These are phyloP conservation scores for Orthosia gracilis DNA, from an alignment of 2,888 invertebrate species.

Conservation along the genomic window DNA sequence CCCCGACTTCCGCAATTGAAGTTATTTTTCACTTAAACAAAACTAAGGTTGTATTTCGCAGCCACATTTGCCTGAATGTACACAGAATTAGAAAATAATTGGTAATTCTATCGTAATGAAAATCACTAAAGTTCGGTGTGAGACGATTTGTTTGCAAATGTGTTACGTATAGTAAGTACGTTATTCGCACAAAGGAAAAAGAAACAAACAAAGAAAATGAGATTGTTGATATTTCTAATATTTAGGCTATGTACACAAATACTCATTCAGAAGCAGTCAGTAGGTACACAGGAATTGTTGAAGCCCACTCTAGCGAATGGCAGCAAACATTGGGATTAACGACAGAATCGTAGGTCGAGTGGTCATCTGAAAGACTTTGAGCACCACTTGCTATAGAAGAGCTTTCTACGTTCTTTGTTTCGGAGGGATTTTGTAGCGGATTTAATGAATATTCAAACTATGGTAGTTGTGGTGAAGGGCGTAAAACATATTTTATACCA, in stretches of 20 bases:
- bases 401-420: conserved; percentile 33
- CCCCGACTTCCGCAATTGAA: no score
- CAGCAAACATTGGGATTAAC: conserved; percentile 50
- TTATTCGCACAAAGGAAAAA: neutral
- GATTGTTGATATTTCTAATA: neutral
- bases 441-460: conserved; percentile 38
- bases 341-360: conserved; percentile 59
- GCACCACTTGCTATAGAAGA: conserved; percentile 36
- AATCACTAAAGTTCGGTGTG: neutral
- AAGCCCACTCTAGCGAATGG: conserved; percentile 40
- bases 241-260: conserved; percentile 24
- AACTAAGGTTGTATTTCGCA: no score
- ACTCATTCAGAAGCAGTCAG: conserved; percentile 17
- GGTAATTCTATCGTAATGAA: neutral
- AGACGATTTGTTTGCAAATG: neutral
- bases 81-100: no score
- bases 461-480: neutral
- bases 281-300: conserved; percentile 45
- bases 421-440: conserved; percentile 16
- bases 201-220: neutral
- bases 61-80: no score
- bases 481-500: no score
- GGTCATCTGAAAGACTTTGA: conserved; percentile 54
- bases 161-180: neutral
- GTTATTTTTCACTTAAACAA: no score